Evolutionary conservation across 2,797 vertebrate species (phyloP), one percentile per base, ranked within the genome.

Genomic region (Cyclopterus lumpus): DNA sequence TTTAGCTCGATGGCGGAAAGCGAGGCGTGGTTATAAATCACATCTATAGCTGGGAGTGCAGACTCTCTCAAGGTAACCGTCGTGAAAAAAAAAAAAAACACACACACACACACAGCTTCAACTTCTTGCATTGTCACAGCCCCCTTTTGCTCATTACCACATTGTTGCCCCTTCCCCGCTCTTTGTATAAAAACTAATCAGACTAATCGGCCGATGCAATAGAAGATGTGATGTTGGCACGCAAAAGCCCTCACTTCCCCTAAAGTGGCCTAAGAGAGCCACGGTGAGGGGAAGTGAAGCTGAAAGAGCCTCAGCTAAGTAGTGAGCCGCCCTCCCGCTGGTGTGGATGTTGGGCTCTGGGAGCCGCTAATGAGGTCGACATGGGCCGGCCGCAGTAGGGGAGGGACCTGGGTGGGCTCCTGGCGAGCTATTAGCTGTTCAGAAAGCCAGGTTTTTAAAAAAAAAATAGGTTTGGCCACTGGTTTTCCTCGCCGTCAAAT

Each of bases 141-240:
- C 87, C 61, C 26, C 26, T 26, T 28, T 28, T 55, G 67, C 76
- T 81, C 76, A 82, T 90, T 80, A 78, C 62, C 26, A 73, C 75
- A 86, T 88, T 91, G 88, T 87, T 88, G 84, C 77, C 77, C 10
- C 8, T 36, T 84, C 78, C 77, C 79, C 61, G 64, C 71, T 85
- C 85, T 84, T 86, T 88, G 89, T 84, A 80, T 82, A 72, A 81
- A 80, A 86, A 87, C 75, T 83, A 84, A 88, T 86, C 79, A 85
- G 81, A 79, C 83, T 83, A 84, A 88, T 87, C 84, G 86, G 77
- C 75, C 77, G 66, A 18, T 72, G 75, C 58, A 77, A 60, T 30
- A 81, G 55, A 73, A 76, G 79, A 87, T 88, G 79, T 77, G 83
- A 81, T 68, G 63, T 40, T 88, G 84, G 77, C 88, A 89, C 82